A percentile compares a stretch with the other conserved stretches of the same genome.
Evolutionary conservation across 1,140 invertebrate genomes (phyloP).

Genomic region (Bombus sibiricus): DNA sequence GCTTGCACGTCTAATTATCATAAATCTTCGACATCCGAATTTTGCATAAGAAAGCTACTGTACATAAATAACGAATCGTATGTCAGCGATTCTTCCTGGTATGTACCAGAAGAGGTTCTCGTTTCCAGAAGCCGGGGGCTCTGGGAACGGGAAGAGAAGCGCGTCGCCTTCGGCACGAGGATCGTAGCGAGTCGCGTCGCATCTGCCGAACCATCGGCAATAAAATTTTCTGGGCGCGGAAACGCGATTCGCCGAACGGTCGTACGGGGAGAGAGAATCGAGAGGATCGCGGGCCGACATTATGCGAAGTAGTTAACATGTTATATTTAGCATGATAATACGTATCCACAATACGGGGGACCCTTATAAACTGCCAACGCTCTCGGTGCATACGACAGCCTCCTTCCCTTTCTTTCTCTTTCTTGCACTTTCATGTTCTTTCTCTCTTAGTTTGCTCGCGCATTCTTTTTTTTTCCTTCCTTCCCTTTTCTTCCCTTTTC

Average conservation of each 20-base stretch:
- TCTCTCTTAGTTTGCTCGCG: constrained; percentile 17
- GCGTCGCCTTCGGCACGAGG: not conserved
- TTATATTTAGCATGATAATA: constrained; percentile 84
- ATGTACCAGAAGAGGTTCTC: not conserved
- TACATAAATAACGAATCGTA: not conserved
- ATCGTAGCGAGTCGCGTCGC: constrained; percentile 33
- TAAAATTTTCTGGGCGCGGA: constrained; percentile 66
- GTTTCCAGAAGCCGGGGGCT: constrained; percentile 8
- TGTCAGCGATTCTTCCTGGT: not conserved
- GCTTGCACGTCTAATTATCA: not conserved
- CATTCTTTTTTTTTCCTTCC: constrained; percentile 57
- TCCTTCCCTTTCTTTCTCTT: constrained; percentile 54
- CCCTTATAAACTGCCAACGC: constrained; percentile 83
- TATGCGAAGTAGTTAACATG: constrained; percentile 83
- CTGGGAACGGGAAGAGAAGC: constrained; percentile 21
- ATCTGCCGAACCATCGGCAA: constrained; percentile 65
- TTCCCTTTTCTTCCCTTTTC: constrained; percentile 34
- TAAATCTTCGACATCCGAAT: not conserved
- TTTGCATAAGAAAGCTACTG: constrained; percentile 10
- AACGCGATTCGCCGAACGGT: constrained; percentile 66
- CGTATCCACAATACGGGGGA: constrained; percentile 78
- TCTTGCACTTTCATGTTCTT: constrained; percentile 18
- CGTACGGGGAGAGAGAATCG: constrained; percentile 56
- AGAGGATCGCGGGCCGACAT: constrained; percentile 70
- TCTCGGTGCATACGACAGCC: constrained; percentile 71